These are phyloP conservation scores for Matsumyia berberina DNA, from an alignment of 2,888 invertebrate species.

Conservation along the genomic window DNA sequence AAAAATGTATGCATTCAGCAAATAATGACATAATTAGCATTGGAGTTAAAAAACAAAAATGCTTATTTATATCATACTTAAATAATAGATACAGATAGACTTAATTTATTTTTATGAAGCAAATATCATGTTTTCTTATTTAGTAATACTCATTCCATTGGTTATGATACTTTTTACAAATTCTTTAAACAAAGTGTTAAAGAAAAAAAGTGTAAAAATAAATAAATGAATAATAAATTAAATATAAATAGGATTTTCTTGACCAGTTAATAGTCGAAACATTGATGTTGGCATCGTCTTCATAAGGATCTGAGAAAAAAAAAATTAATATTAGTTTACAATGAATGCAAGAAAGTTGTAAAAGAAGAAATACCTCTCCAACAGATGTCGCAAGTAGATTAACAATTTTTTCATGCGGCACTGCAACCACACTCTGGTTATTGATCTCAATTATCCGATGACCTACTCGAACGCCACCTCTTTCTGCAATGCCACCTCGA, in stretches of 20 bases:
- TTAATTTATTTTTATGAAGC: conserved; percentile 22
- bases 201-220: conserved; percentile 33
- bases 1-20: conserved; percentile 3
- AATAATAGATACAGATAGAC: conserved; percentile 23
- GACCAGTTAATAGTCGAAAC: conserved; percentile 99
- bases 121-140: conserved; percentile 29
- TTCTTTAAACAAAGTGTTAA: conserved; percentile 16
- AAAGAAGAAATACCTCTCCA: conserved; percentile 91
- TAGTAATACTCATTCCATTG: conserved; percentile 45
- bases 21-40: conserved; percentile 1
- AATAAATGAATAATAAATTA: conserved; percentile 85
- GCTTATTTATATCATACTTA: background rate
- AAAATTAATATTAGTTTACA: background rate
- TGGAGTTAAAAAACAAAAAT: conserved; percentile 1
- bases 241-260: conserved; percentile 99
- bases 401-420: conserved; percentile 99
- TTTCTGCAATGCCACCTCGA: conserved; percentile 99
- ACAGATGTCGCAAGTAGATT: conserved; percentile 99
- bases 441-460: conserved; percentile 99
- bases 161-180: conserved; percentile 35
- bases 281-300: conserved; percentile 99
- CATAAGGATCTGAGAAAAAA: conserved; percentile 94
- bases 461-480: conserved; percentile 99
- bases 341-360: background rate
- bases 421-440: conserved; percentile 99